Evolutionary conservation across 2,888 invertebrate species (phyloP).

Genomic region (Tenthredo scrophulariae): DNA sequence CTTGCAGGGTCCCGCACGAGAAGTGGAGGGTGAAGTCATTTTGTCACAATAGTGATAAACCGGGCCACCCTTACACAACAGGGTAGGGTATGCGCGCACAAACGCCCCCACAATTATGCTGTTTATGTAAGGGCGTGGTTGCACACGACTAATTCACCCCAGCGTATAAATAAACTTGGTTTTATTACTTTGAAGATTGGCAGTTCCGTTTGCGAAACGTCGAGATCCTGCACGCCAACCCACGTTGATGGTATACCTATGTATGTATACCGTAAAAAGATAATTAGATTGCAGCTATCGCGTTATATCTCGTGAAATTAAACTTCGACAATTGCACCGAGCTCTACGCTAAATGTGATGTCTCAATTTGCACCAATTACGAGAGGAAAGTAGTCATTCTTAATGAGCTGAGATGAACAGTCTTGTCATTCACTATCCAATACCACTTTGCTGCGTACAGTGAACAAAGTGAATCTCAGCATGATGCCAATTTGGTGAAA

Average conservation of each 20-base stretch:
- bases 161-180: slow-evolving; percentile 65
- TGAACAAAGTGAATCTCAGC: too few relatives aligned
- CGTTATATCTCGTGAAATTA: not conserved
- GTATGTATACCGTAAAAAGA: not conserved
- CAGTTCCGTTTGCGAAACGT: slow-evolving; percentile 59
- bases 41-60: slow-evolving; percentile 72
- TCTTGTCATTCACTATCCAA: not conserved
- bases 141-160: slow-evolving; percentile 66
- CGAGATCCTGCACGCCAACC: not conserved
- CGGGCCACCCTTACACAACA: slow-evolving; percentile 57
- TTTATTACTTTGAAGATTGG: slow-evolving; percentile 69
- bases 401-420: not conserved
- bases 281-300: slow-evolving; percentile 22
- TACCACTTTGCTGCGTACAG: not conserved
- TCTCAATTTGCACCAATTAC: not conserved
- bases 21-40: slow-evolving; percentile 65
- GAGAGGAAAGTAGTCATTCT: not conserved
- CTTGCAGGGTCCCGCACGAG: slow-evolving; percentile 29
- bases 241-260: not conserved
- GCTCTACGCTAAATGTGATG: not conserved
- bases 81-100: slow-evolving; percentile 58
- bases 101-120: slow-evolving; percentile 77
- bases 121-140: slow-evolving; percentile 77
- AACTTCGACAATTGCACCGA: not conserved
- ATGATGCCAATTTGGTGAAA: too few relatives aligned